These are phyloP conservation scores for Aratinga solstitialis DNA, from an alignment of 2,797 vertebrate species.

Conservation along the genomic window DNA sequence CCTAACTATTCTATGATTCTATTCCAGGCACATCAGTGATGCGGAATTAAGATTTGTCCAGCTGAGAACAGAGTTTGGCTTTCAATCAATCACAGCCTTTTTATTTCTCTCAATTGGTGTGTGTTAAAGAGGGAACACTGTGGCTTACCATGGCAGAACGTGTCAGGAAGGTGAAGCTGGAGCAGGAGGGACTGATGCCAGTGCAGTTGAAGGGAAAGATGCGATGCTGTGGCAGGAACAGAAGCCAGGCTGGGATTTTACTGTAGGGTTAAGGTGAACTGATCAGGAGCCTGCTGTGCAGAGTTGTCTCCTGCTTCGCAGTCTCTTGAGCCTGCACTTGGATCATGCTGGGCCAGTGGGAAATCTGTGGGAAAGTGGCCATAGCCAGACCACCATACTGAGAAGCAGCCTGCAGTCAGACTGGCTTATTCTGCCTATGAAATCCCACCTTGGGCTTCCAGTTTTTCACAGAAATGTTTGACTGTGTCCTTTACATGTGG, in stretches of 20 bases:
- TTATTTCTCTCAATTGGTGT: background rate
- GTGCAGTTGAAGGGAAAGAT: background rate
- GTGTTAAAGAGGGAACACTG: background rate
- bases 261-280: background rate
- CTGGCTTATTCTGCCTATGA: background rate
- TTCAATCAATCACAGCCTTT: background rate
- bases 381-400: rapidly evolving
- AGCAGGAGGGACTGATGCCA: background rate
- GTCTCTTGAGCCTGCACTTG: background rate
- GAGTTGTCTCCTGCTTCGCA: background rate
- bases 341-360: background rate
- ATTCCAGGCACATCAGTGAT: background rate
- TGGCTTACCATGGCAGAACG: rapidly evolving
- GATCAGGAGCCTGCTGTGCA: background rate
- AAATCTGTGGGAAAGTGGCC: background rate
- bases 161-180: background rate
- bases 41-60: constrained; percentile 12
- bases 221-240: background rate
- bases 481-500: background rate
- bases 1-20: background rate
- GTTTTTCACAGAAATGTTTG: background rate
- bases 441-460: background rate
- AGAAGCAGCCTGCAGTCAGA: background rate
- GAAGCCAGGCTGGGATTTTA: background rate
- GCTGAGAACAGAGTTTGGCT: background rate